A percentile compares a stretch with the other conserved stretches of the same genome.
phyloP scores from a whole-genome alignment of 2,113 vertebrate species.

The Rattus norvegicus region GRCr8 NC_086033.1:15952501-15953000 shows the following conservation, averaged over 20 bases:
- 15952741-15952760: neutral
- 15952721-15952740: neutral
- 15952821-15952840: neutral
- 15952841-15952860: neutral
- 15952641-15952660: neutral
- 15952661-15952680: neutral
- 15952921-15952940: neutral
- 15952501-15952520: conserved; percentile 65
- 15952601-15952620: conserved; percentile 35
- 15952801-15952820: neutral
- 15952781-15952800: neutral
- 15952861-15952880: neutral
- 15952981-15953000: neutral
- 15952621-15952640: neutral
- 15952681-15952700: neutral
- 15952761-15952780: neutral
- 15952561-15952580: conserved; percentile 75
- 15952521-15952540: conserved; percentile 74
- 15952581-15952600: conserved; percentile 61
- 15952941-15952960: neutral
- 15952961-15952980: neutral
- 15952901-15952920: neutral
- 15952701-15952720: neutral
- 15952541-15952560: conserved; percentile 79
- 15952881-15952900: neutral